Evolutionary conservation across 2,797 vertebrate species (phyloP).

Genomic region (Danio choprae): DNA sequence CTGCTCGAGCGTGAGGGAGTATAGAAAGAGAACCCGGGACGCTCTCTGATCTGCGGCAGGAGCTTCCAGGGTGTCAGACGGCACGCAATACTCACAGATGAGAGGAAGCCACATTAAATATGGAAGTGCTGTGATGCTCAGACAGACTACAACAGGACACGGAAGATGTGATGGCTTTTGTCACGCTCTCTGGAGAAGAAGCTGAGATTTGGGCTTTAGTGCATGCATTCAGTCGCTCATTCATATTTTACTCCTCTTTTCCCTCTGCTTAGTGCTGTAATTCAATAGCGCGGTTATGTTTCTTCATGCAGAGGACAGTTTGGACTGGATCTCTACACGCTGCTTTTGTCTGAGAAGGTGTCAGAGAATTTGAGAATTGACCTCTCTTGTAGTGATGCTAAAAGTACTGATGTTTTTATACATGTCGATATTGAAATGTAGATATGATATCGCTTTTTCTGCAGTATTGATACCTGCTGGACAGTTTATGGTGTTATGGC

Average conservation of each 20-base stretch:
- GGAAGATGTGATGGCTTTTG: slow-evolving; percentile 36
- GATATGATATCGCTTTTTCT: too few species aligned
- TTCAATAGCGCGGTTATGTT: not conserved
- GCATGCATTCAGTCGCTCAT: slow-evolving; percentile 22
- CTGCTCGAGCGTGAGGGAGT: slow-evolving; percentile 8
- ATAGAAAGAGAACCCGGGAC: slow-evolving; percentile 6
- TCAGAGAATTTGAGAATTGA: not conserved
- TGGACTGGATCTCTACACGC: not conserved
- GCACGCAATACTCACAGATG: slow-evolving; percentile 47
- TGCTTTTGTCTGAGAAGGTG: not conserved
- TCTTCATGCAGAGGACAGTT: not conserved
- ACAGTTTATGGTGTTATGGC: too few species aligned
- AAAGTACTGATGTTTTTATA: too few species aligned
- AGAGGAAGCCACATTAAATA: slow-evolving; percentile 54
- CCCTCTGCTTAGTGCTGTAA: not conserved
- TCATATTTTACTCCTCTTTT: slow-evolving; percentile 24
- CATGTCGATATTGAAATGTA: too few species aligned
- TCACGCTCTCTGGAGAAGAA: slow-evolving; percentile 31
- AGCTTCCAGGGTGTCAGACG: slow-evolving; percentile 45
- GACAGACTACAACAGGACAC: slow-evolving; percentile 31
- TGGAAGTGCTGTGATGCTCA: slow-evolving; percentile 45
- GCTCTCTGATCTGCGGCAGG: not conserved
- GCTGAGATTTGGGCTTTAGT: slow-evolving; percentile 46
- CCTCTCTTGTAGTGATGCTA: too few species aligned
- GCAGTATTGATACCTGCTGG: too few species aligned